A percentile compares a stretch with the other conserved stretches of the same genome.
Evolutionary conservation across 2,797 vertebrate genomes (phyloP).

Genomic region (Sparus aurata): DNA sequence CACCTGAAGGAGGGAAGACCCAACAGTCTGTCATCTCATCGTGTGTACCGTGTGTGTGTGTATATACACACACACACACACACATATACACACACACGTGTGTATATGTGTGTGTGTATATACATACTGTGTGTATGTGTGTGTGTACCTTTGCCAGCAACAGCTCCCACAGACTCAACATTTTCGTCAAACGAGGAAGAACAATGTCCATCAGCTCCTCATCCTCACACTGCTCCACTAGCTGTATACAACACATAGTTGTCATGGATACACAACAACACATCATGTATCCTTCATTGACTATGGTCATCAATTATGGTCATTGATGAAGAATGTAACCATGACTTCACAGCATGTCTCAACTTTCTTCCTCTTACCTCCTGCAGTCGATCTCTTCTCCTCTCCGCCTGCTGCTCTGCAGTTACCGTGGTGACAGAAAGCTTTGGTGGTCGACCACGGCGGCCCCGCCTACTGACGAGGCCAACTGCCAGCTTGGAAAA

Average conservation of each 20-base stretch:
- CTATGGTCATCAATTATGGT: neutral
- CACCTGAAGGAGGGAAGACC: conserved; percentile 81
- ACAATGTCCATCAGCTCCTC: conserved; percentile 92
- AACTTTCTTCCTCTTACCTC: conserved; percentile 83
- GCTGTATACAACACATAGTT: conserved; percentile 72
- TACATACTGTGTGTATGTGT: too few species aligned
- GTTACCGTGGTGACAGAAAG: conserved; percentile 63
- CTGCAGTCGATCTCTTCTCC: conserved; percentile 86
- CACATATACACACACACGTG: too few species aligned
- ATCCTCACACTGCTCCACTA: conserved; percentile 89
- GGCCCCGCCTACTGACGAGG: conserved; percentile 76
- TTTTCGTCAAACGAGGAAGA: conserved; percentile 90
- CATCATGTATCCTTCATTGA: neutral
- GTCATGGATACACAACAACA: neutral
- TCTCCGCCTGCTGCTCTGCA: conserved; percentile 79
- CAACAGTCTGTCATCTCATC: too few species aligned
- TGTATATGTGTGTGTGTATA: too few species aligned
- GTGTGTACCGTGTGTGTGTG: too few species aligned
- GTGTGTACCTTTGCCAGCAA: conserved; percentile 91
- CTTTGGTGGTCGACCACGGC: conserved; percentile 86
- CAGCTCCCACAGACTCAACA: conserved; percentile 93
- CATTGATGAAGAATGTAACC: too few species aligned
- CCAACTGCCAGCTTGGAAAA: conserved; percentile 68
- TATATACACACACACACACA: too few species aligned
- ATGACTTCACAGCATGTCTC: too few species aligned